Percentiles rank a stretch among this genome's conserved stretches.
Conservation (phyloP, 2,113 vertebrate genomes). For the Calidris pugnax region DNA sequence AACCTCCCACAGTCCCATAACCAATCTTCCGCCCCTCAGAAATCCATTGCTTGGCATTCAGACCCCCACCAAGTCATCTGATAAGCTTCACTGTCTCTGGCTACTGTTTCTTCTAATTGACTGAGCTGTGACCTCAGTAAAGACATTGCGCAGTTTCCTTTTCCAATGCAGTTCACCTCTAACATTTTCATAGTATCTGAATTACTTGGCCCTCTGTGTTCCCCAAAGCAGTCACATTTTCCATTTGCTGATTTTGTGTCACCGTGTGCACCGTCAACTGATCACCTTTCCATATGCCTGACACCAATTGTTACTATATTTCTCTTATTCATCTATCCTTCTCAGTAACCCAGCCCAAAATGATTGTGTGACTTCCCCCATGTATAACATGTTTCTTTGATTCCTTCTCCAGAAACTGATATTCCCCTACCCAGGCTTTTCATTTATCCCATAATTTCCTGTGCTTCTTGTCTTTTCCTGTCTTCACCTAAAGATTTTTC, state of each 20-base stretch:
- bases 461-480: background rate
- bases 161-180: background rate
- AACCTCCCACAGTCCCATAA: background rate
- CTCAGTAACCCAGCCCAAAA: background rate
- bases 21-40: background rate
- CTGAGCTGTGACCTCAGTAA: background rate
- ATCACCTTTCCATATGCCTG: background rate
- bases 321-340: background rate
- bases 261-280: background rate
- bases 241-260: background rate
- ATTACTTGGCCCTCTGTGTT: background rate
- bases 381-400: rapidly evolving
- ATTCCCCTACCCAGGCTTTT: background rate
- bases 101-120: background rate
- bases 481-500: background rate
- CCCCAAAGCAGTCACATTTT: background rate
- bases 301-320: background rate
- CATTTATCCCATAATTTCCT: background rate
- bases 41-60: background rate
- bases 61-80: background rate
- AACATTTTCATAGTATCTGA: background rate
- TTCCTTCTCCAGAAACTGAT: background rate
- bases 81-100: background rate
- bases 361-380: background rate
- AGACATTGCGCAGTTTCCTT: background rate